phyloP scores from a whole-genome alignment of 2,113 vertebrate species.

The Phalacrocorax brasilianus region DNA sequence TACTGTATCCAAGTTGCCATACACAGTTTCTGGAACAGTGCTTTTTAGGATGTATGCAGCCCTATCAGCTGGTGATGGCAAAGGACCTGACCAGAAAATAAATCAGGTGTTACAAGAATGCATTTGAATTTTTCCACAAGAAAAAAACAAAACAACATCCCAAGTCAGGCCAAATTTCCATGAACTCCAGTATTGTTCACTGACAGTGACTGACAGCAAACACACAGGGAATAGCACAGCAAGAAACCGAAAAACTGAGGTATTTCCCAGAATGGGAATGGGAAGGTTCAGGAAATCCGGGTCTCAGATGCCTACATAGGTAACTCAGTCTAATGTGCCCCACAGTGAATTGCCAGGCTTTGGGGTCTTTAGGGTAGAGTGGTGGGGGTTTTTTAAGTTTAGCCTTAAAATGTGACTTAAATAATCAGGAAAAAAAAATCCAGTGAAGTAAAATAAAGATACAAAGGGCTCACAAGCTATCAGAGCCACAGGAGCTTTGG shows the following conservation, averaged over 20 bases:
- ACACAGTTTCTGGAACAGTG: not conserved
- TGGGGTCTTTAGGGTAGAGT: not conserved
- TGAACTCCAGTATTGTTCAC: not conserved
- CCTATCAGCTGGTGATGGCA: accelerated
- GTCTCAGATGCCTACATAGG: not conserved
- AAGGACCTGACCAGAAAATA: not conserved
- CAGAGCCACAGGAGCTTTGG: not conserved
- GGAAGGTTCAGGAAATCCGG: not conserved
- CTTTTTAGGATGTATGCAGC: not conserved
- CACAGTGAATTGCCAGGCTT: not conserved
- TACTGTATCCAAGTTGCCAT: not conserved
- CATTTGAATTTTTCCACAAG: not conserved
- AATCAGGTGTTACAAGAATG: not conserved
- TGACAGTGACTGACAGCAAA: not conserved
- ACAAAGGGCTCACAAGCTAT: not conserved
- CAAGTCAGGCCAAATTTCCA: not conserved
- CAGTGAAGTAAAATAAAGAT: not conserved
- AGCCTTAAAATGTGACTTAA: not conserved
- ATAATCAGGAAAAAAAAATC: not conserved
- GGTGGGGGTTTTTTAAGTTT: not conserved
- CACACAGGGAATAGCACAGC: not conserved
- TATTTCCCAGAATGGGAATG: not conserved
- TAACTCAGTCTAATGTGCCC: not conserved
- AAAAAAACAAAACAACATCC: not conserved
- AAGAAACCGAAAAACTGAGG: not conserved